Evolutionary conservation across 2,113 vertebrate species (phyloP).

Genomic region (Camelus bactrianus): DNA sequence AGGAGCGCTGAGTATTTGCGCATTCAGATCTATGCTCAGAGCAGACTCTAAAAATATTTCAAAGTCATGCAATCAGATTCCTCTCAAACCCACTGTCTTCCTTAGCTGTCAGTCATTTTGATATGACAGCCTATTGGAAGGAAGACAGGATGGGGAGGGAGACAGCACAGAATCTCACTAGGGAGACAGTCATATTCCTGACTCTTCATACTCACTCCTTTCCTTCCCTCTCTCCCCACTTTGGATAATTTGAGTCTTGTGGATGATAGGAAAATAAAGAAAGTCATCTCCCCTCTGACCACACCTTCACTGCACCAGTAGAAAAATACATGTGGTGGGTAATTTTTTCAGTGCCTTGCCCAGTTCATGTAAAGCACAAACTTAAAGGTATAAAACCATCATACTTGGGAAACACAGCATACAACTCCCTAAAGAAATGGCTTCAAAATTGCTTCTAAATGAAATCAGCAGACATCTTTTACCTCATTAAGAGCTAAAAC

Average conservation of each 20-base stretch:
- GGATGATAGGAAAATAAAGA: background rate
- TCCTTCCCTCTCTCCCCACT: background rate
- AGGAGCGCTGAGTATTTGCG: background rate
- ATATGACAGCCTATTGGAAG: background rate
- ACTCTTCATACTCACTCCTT: background rate
- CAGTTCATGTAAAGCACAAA: background rate
- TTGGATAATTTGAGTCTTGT: background rate
- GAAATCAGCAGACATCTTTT: background rate
- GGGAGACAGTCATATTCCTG: background rate
- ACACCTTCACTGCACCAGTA: background rate
- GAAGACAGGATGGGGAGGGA: background rate
- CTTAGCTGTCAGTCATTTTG: background rate
- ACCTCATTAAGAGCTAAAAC: background rate
- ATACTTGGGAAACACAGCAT: background rate
- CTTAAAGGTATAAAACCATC: background rate
- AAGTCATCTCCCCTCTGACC: rapidly evolving
- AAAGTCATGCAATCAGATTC: background rate
- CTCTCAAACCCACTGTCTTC: background rate
- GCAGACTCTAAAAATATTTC: slow-evolving; percentile 8
- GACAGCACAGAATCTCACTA: background rate
- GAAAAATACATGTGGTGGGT: background rate
- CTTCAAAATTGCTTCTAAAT: background rate
- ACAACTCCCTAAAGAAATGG: background rate
- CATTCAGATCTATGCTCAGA: background rate
- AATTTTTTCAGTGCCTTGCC: background rate